These are phyloP conservation scores for Dendrophyllia cribrosa DNA, from an alignment of 64 coral and sea anemone species.

Conservation along the genomic window DNA sequence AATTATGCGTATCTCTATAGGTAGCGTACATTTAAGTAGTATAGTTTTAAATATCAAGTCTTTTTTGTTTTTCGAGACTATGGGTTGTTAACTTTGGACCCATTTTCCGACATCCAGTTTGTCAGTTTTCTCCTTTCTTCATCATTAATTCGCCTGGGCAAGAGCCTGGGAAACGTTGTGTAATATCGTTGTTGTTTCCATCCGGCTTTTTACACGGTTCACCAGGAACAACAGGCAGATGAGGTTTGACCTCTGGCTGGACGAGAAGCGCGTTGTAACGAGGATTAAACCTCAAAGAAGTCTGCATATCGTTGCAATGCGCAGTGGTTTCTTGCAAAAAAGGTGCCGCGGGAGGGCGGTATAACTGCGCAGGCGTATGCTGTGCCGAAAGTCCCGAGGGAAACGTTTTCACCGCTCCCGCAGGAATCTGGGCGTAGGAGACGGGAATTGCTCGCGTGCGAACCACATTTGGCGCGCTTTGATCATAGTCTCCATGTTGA, in stretches of 20 bases:
- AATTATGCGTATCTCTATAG: no score
- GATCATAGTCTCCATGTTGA: not conserved
- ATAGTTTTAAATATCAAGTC: not conserved
- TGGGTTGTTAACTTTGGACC: not conserved
- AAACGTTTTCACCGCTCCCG: not conserved
- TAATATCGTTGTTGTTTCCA: not conserved
- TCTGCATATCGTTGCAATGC: not conserved
- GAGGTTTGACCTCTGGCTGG: slow-evolving; percentile 28
- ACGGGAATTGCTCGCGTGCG: not conserved
- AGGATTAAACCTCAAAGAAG: not conserved
- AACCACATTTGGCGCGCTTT: not conserved
- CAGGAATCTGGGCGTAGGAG: not conserved
- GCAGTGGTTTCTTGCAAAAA: not conserved
- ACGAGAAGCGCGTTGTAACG: not conserved
- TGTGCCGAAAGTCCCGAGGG: not conserved
- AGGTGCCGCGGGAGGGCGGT: not conserved
- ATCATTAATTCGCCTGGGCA: not conserved
- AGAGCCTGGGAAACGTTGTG: not conserved
- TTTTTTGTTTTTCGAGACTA: not conserved
- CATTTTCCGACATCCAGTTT: no score
- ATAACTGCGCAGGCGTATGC: not conserved
- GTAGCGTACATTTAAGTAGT: no score
- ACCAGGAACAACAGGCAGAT: not conserved
- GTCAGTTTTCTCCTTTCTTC: not conserved
- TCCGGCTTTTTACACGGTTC: not conserved